These are phyloP conservation scores for Ceratoteleas bidentatus DNA, from an alignment of 1,140 invertebrate species.

Conservation along the genomic window DNA sequence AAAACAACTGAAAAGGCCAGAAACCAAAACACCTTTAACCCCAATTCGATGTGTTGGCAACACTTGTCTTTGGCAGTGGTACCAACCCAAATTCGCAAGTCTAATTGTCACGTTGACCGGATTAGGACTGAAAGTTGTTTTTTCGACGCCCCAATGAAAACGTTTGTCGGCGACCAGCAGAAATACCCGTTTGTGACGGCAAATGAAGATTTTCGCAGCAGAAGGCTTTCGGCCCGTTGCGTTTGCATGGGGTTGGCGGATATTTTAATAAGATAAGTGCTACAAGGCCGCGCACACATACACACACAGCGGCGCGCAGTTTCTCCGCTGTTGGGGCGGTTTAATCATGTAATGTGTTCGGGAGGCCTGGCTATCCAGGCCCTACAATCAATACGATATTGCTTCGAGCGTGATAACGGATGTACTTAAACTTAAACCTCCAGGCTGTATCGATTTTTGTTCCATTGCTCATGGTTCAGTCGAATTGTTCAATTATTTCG, in stretches of 20 bases:
- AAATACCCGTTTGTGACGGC: slow-evolving; percentile 31
- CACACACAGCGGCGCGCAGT: slow-evolving; percentile 50
- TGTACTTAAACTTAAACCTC: slow-evolving; percentile 75
- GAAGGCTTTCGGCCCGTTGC: slow-evolving; percentile 57
- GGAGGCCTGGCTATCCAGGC: slow-evolving; percentile 74
- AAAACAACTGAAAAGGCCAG: too few relatives aligned
- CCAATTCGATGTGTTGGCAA: too few relatives aligned
- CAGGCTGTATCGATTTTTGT: slow-evolving; percentile 48
- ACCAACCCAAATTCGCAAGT: too few relatives aligned
- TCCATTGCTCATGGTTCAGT: slow-evolving; percentile 22
- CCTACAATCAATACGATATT: slow-evolving; percentile 80
- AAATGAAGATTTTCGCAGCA: slow-evolving; percentile 59
- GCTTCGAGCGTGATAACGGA: slow-evolving; percentile 75
- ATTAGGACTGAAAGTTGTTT: not conserved
- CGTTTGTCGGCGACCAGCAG: slow-evolving; percentile 29
- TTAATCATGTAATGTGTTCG: slow-evolving; percentile 82
- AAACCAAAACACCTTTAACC: too few relatives aligned
- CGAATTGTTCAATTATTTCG: slow-evolving; percentile 28
- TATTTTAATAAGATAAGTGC: slow-evolving; percentile 82
- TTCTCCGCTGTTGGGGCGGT: slow-evolving; percentile 74
- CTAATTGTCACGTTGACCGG: too few relatives aligned
- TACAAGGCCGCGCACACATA: slow-evolving; percentile 73
- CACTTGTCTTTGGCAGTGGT: too few relatives aligned
- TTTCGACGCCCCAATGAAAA: slow-evolving; percentile 26
- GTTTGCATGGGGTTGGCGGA: slow-evolving; percentile 74